Evolutionary conservation across 2,113 vertebrate genomes (phyloP).

Genomic region (Pardalotus punctatus): DNA sequence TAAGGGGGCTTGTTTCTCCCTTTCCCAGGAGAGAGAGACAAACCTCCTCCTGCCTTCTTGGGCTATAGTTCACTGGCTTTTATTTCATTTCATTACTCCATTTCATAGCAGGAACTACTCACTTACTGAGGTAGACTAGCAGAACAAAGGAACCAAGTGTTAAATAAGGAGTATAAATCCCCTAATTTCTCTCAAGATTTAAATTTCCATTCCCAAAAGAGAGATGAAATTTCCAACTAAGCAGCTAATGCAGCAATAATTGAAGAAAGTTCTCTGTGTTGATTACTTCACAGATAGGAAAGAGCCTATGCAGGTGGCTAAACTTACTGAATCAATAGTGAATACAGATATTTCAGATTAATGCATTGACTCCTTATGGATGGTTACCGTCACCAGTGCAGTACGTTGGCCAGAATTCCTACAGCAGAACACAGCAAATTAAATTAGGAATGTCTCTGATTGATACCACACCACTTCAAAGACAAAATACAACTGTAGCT

Average conservation of each 20-base stretch:
- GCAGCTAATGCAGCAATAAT: neutral
- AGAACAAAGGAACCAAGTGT: neutral
- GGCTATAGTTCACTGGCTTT: neutral
- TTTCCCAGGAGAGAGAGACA: neutral
- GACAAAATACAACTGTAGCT: neutral
- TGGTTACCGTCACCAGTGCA: neutral
- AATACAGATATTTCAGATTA: neutral
- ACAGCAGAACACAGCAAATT: neutral
- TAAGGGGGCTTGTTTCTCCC: neutral
- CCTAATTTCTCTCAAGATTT: neutral
- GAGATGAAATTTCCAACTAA: neutral
- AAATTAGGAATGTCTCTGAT: neutral
- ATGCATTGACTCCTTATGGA: neutral
- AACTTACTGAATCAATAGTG: neutral
- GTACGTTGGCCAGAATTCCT: neutral
- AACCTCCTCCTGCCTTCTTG: neutral
- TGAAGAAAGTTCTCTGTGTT: neutral
- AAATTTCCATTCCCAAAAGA: neutral
- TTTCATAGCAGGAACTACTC: neutral
- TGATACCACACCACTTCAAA: neutral
- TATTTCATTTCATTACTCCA: neutral
- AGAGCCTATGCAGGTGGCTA: neutral
- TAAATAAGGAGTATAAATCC: neutral
- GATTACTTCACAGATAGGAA: neutral
- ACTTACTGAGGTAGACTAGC: neutral